Evolutionary conservation across 2,888 invertebrate genomes (phyloP).

Genomic region (Thysanoteuthis rhombus): DNA sequence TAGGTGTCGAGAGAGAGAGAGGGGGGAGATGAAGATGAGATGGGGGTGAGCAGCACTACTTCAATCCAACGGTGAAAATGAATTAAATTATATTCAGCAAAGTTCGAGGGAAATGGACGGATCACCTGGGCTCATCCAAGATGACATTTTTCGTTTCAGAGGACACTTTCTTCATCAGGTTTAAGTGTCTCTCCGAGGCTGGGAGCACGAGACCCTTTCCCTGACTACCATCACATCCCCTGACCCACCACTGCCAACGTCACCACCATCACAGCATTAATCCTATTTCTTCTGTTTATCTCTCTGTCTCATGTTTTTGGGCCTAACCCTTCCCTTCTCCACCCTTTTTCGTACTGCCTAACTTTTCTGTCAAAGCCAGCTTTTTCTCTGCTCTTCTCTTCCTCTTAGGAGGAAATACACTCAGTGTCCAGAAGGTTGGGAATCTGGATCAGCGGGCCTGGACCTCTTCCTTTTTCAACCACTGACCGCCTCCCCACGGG

Average conservation of each 20-base stretch:
- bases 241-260: too few relatives aligned
- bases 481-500: background rate
- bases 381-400: background rate
- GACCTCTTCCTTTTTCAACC: background rate
- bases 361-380: background rate
- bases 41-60: too few relatives aligned
- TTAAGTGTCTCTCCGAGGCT: background rate
- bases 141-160: background rate
- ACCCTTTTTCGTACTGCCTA: background rate
- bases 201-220: background rate
- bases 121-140: background rate
- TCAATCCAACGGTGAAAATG: background rate
- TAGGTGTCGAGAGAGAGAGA: background rate
- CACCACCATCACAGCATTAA: background rate
- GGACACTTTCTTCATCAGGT: background rate
- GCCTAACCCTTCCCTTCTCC: background rate
- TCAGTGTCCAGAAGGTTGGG: background rate
- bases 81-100: slow-evolving; percentile 12
- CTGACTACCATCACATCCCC: too few relatives aligned
- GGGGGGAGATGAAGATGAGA: too few relatives aligned
- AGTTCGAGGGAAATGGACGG: background rate
- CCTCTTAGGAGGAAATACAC: background rate
- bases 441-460: background rate
- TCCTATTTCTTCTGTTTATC: background rate
- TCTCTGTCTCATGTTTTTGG: background rate